phyloP scores from a whole-genome alignment of 2,113 vertebrate species.

The Corythaeola cristata region DNA sequence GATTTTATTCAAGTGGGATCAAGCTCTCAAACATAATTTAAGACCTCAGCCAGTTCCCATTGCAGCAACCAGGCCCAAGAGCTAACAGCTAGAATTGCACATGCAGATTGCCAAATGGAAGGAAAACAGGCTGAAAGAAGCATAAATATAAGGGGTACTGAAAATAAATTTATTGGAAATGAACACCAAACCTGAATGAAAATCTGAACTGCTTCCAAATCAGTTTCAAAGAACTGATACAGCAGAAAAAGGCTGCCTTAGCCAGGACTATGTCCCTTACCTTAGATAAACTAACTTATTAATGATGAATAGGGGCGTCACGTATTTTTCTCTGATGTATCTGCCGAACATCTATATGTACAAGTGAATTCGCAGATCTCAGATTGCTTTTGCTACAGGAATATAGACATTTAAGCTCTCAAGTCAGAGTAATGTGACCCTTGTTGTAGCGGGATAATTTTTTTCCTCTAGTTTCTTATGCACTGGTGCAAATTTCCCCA shows the following conservation, averaged over 20 bases:
- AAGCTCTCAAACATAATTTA: slow-evolving; percentile 55
- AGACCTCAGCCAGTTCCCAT: slow-evolving; percentile 13
- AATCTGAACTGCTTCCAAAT: slow-evolving; percentile 20
- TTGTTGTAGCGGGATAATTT: background rate
- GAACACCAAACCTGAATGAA: background rate
- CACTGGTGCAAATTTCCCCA: background rate
- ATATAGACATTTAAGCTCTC: background rate
- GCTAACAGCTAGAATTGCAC: slow-evolving; percentile 21
- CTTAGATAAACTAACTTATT: slow-evolving; percentile 17
- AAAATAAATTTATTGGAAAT: slow-evolving; percentile 47
- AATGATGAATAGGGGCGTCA: background rate
- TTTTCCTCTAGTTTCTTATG: background rate
- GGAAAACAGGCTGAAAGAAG: slow-evolving; percentile 16
- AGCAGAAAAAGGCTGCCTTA: background rate
- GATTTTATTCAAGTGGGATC: slow-evolving; percentile 39
- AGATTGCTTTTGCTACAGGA: background rate
- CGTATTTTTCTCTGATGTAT: background rate
- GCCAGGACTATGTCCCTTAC: slow-evolving; percentile 11
- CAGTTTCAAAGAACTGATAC: slow-evolving; percentile 15
- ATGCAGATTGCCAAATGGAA: slow-evolving; percentile 38
- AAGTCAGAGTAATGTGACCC: background rate
- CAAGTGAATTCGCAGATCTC: background rate
- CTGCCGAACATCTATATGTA: background rate
- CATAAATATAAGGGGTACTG: background rate
- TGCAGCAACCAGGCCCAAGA: slow-evolving; percentile 6